Evolutionary conservation across 2,113 vertebrate species (phyloP), one percentile per base, ranked within the genome.

Genomic region (Tringa solitaria): DNA sequence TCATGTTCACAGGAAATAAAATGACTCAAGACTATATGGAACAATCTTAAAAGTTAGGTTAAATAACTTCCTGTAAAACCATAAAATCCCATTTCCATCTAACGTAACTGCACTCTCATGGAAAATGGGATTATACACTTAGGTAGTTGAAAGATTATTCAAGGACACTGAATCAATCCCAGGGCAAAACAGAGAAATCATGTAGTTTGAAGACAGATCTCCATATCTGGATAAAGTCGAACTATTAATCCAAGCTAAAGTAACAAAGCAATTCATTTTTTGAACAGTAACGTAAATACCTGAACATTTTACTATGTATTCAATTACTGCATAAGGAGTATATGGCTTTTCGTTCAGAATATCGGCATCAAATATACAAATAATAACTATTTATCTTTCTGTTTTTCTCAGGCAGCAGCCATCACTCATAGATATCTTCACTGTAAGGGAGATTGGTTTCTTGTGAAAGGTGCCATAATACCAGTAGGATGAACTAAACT

Each of bases 41-140:
- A 79, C n/a, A 85, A 43, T 86, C 54, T 79, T 94, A 57, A 94
- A 86, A 95, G 68, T 96, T 59, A 88, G 41, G 57, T 96, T 97
- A 96, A 95, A 92, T 93, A 95, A 81, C 54, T 94, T 94, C 48
- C 60, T 89, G 85, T 53, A 95, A 96, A 70, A 82, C 73, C 56
- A 91, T 87, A 89, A 97, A 93, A 91, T 91, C 73, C 68, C 53
- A 87, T 92, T 96, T 83, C 84, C 78, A 74, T 33, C 37, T 77
- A 96, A 91, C n/a, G 6, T 89, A 93, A 95, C 78, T 89, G 63
- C 78, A 83, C 43, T 85, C 68, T 89, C 63, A 85, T 72, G 67
- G 93, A 97, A 97, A 97, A 96, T 73, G 51, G 90, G 86, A 96
- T 91, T 78, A 95, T 54, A 61, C 81, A 90, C 57, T 75, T 75